Conservation (phyloP, 2,888 invertebrate genomes). For the Spicauda simplicius region DNA sequence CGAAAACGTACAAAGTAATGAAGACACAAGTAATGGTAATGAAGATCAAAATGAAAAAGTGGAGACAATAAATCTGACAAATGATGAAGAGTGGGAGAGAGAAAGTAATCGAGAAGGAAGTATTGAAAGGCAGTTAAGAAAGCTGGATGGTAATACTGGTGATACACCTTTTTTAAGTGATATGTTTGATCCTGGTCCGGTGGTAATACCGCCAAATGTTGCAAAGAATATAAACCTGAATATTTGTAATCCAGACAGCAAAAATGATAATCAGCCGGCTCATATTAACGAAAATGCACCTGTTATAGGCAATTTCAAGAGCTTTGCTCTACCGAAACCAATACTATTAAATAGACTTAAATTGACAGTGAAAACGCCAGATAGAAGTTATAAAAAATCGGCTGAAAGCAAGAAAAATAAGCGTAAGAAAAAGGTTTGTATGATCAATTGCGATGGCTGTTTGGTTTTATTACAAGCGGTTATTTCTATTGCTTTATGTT, state of each 20-base stretch:
- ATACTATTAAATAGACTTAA: slow-evolving; percentile 77
- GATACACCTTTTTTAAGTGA: slow-evolving; percentile 79
- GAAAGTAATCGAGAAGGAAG: slow-evolving; percentile 71
- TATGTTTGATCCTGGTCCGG: slow-evolving; percentile 78
- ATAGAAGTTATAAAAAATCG: slow-evolving; percentile 57
- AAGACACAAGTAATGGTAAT: slow-evolving; percentile 18
- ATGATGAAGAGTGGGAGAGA: slow-evolving; percentile 78
- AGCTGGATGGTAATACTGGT: slow-evolving; percentile 67
- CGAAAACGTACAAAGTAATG: slow-evolving; percentile 37
- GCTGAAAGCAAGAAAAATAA: slow-evolving; percentile 56
- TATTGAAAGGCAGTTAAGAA: slow-evolving; percentile 70
- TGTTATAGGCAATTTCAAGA: slow-evolving; percentile 80
- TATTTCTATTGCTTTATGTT: slow-evolving; percentile 40
- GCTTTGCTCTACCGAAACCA: slow-evolving; percentile 80
- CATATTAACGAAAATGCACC: slow-evolving; percentile 65
- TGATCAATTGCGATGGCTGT: slow-evolving; percentile 39
- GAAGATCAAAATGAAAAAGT: slow-evolving; percentile 45
- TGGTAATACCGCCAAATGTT: slow-evolving; percentile 58
- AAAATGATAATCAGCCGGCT: slow-evolving; percentile 47
- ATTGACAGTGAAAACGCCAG: slow-evolving; percentile 67
- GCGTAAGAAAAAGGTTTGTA: slow-evolving; percentile 77
- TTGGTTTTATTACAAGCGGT: slow-evolving; percentile 10
- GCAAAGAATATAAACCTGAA: slow-evolving; percentile 66
- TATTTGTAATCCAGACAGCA: slow-evolving; percentile 55
- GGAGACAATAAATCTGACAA: slow-evolving; percentile 75